Evolutionary conservation across 1,140 invertebrate species (phyloP), one percentile per base, ranked within the genome.

Genomic region (Hycleus phaleratus): DNA sequence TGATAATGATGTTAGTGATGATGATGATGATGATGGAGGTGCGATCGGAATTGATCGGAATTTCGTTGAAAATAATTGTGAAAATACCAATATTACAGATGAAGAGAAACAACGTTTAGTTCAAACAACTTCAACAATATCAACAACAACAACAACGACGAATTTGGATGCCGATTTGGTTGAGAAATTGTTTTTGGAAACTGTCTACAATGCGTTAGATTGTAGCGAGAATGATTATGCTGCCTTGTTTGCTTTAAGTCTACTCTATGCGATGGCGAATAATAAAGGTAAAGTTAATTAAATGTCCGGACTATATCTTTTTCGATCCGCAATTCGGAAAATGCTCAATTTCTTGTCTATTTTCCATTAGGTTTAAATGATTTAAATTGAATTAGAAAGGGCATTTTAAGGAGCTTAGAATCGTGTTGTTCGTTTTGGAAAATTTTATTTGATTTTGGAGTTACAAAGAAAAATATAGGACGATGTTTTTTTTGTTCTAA

Each of bases 151-250:
- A 6, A n/a, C 5, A 71, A 51, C 73, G 73, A 48, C 74, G 77
- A 46, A 73, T 69, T 76, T 77, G 39, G 71, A 81, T 49, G 40
- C 40, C 1, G 10, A 42, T n/a, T 11, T n/a, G 10, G 72, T 76
- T 5, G 82, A 81, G 49, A 86, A 88, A 68, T 90, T 93, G 6
- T 97, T 97, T 76, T 75, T 97, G 43, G 89, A 95, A 72, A 89
- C 91, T 0, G 85, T 97, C 54, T 78, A 95, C 48, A 87, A 88
- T 63, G 86, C 91, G 0, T 76, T 93, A 53, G 83, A 91, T 68
- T 93, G 92, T 71, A 80, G 76, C 4, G 91, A 95, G 70, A 97
- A 97, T 76, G 96, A 99, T 78, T 97, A 98, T 74, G 82, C 91
- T 38, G 86, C 94, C 0, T 77, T 99, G 46, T 95, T 98, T 77